Evolutionary conservation across 2,113 vertebrate species (phyloP).

Genomic region (Entelurus aequoreus): DNA sequence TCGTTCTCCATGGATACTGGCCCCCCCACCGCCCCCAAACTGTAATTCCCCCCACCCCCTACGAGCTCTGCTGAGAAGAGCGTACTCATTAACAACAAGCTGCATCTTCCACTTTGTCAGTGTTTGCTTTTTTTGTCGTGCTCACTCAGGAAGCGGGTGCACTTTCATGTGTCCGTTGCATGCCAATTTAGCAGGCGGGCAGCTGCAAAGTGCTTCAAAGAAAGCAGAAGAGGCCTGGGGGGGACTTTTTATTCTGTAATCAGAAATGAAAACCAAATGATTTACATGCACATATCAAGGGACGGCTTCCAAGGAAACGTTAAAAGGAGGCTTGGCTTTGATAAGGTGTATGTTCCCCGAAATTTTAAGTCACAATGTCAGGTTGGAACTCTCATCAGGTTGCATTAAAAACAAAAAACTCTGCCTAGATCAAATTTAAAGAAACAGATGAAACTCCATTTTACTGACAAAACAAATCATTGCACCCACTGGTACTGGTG

Average conservation of each 20-base stretch:
- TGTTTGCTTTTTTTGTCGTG: conserved; percentile 42
- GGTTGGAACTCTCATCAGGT: no score
- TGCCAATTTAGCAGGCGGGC: conserved; percentile 28
- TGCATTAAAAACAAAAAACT: no score
- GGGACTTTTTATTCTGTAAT: conserved; percentile 47
- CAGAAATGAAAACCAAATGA: conserved; percentile 39
- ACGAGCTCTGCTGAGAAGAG: conserved; percentile 41
- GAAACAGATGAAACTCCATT: no score
- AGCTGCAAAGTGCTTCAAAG: conserved; percentile 55
- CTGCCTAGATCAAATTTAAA: no score
- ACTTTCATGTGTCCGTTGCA: conserved; percentile 49
- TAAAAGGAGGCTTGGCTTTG: conserved; percentile 20
- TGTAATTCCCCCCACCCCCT: conserved; percentile 60
- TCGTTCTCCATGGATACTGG: conserved; percentile 69
- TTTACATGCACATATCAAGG: conserved; percentile 42
- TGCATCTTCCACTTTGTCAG: conserved; percentile 49
- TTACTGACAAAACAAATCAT: no score
- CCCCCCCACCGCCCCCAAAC: conserved; percentile 42
- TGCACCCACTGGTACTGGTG: no score
- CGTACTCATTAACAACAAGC: conserved; percentile 66
- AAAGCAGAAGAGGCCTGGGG: conserved; percentile 6
- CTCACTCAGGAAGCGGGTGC: conserved; percentile 47
- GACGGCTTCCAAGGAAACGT: conserved; percentile 1
- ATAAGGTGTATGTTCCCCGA: conserved; percentile 11
- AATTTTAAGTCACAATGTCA: background rate